These are phyloP conservation scores for Pteria penguin DNA, from an alignment of 2,888 invertebrate species.

Conservation along the genomic window DNA sequence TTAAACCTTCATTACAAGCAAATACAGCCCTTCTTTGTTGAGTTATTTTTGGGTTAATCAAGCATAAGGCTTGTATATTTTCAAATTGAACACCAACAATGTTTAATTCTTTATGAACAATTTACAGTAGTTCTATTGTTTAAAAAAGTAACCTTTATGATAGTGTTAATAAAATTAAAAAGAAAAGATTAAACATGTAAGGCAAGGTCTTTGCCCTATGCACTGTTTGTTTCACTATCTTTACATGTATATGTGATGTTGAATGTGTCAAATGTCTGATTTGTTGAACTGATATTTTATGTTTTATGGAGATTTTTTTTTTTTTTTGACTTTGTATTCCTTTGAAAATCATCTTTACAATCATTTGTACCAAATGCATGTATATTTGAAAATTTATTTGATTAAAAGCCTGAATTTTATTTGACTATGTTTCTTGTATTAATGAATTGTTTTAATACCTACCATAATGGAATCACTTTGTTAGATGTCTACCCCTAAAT, in stretches of 20 bases:
- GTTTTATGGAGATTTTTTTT: neutral
- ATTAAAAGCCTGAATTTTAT: neutral
- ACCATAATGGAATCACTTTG: no score
- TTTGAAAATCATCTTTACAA: neutral
- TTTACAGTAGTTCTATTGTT: neutral
- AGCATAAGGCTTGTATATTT: neutral
- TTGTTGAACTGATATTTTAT: neutral
- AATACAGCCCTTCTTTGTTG: neutral
- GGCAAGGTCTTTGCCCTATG: neutral
- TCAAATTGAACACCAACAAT: neutral
- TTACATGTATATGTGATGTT: neutral
- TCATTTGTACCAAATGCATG: no score
- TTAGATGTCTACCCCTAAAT: neutral
- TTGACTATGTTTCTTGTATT: no score
- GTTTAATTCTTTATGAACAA: neutral
- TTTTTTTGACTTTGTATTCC: neutral
- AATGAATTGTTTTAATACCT: no score
- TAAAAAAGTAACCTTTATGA: neutral
- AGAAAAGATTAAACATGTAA: neutral
- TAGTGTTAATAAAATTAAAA: neutral
- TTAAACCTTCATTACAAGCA: neutral
- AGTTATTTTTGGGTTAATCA: no score
- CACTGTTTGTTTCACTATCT: neutral
- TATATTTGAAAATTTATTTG: neutral
- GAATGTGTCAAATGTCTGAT: neutral